A percentile compares a stretch with the other conserved stretches of the same genome.
Evolutionary conservation across 2,888 invertebrate species (phyloP).

Genomic region (Chromoteleia sp.): DNA sequence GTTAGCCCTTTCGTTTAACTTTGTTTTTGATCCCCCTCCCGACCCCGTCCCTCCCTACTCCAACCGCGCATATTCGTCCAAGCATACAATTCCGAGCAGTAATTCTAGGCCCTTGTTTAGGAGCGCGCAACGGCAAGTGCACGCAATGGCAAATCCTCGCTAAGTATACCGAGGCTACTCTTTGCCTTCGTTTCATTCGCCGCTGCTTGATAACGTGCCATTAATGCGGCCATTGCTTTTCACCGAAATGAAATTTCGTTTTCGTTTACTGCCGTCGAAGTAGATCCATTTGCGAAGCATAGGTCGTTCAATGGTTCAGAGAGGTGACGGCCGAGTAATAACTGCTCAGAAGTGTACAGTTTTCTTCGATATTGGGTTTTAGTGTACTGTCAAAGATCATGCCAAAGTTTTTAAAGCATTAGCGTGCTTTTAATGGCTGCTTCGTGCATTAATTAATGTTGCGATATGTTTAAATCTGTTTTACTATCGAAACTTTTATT

Average conservation of each 20-base stretch:
- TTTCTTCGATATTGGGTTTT: conserved; percentile 10
- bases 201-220: conserved; percentile 10
- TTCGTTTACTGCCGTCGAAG: conserved; percentile 9
- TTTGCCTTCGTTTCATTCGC: neutral
- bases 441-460: no score
- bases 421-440: no score
- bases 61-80: conserved; percentile 10
- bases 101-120: conserved; percentile 37
- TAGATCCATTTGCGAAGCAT: neutral
- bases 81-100: conserved; percentile 16
- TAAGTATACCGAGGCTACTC: neutral
- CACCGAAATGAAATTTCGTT: conserved; percentile 10
- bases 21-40: conserved; percentile 63
- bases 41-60: neutral
- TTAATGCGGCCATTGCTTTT: conserved; percentile 27
- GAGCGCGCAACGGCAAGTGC: conserved; percentile 36
- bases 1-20: conserved; percentile 71
- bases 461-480: no score
- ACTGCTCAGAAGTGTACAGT: neutral
- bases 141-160: conserved; percentile 39
- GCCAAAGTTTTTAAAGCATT: conserved; percentile 8
- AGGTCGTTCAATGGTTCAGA: neutral
- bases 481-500: no score
- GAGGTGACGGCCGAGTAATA: conserved; percentile 10
- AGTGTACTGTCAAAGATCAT: neutral